Base-by-base conservation (phyloP, 2,888 invertebrate species). In the Allygus modestus region DNA sequence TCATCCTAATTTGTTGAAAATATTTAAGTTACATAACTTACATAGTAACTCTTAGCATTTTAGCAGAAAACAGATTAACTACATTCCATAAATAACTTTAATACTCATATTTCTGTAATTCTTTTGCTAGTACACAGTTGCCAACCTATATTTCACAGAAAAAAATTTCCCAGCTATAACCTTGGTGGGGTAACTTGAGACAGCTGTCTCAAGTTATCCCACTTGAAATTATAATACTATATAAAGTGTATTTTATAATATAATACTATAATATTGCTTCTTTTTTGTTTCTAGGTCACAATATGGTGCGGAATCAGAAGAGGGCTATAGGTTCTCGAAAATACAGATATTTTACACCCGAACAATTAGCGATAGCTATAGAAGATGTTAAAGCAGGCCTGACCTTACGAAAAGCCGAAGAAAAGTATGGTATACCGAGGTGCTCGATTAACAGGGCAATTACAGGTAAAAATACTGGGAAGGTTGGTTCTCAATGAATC, bases 341-440 rank as follows among this genome's bases (percentile, higher is more conserved):
- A 23, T 69, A 69, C 26, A 84, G 58, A 41, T 61, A 84, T 61
- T 84, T 77, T 28, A 26, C 84, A 61, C 77, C 77, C 26, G 77
- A 84, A 54, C 31, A 75, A 28, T 43, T 84, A 61, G 37, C 54
- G 58, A 26, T 15, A 37, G 84, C 84, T 46, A 77, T 77, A 20
- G 77, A 84, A 77, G 84, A 33, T 26, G 77, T 84, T 4, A 84
- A 84, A 31, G 17, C 4, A 11, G 84, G 84, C 12, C 7, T 15
- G n/a, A 9, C 23, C 20, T 77, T 84, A 77, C 20, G 84, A 37
- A 20, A 84, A 43, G 77, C 65, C 73, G 58, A 77, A 31, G 77
- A 77, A 33, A 58, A 84, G 31, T 77, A 23, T 77, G 77, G 51
- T 4, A n/a, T 54, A 82, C 86, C 51, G 87, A 84, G 31, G 81